Base-by-base conservation (phyloP, 2,797 vertebrate genomes). In the Balearica regulorum region DNA sequence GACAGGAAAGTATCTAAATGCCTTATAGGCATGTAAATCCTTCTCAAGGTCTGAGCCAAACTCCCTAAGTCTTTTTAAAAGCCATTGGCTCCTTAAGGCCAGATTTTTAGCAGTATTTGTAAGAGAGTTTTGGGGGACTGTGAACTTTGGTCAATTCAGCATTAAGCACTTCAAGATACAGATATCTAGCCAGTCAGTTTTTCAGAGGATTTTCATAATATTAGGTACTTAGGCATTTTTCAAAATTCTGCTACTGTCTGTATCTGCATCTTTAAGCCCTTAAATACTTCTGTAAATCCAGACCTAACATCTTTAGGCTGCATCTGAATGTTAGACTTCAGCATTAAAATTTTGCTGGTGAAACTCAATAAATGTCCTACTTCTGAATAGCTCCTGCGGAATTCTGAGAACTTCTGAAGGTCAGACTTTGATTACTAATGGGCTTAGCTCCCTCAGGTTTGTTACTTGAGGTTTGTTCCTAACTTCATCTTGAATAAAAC, bases 131-230 rank as follows among this genome's bases (percentile, higher is more conserved):
- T 82, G 60, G 43, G 14, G 46, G 8, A 70, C 24, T 75, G 13
- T 24, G 69, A 92, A 75, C 57, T 86, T 88, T n/a, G 91, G 89
- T 83, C 68, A 71, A n/a, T 86, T 89, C n/a, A 61, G 57, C 24
- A 44, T 64, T 89, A 93, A 83, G 57, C 57, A 15, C 65, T 93
- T 94, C 41, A 51, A 92, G 93, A 83, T 82, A 79, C 16, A 70
- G 83, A 79, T 79, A 92, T 49, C 70, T 71, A 54, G 28, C 75
- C 54, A 76, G 79, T 14, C 53, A 81, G 79, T 65, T 87, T 92
- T 92, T 94, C n/a, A 43, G 82, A 90, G 91, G 94, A 87, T 95
- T 95, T 96, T 96, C 76, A 75, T 87, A 89, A 84, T 90, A 39
- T 78, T 58, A 70, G 5, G 33, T 77, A 75, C 57, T 94, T 85